Evolutionary conservation across 1,140 invertebrate genomes (phyloP).

Genomic region (Aphelenchoides fujianensis): DNA sequence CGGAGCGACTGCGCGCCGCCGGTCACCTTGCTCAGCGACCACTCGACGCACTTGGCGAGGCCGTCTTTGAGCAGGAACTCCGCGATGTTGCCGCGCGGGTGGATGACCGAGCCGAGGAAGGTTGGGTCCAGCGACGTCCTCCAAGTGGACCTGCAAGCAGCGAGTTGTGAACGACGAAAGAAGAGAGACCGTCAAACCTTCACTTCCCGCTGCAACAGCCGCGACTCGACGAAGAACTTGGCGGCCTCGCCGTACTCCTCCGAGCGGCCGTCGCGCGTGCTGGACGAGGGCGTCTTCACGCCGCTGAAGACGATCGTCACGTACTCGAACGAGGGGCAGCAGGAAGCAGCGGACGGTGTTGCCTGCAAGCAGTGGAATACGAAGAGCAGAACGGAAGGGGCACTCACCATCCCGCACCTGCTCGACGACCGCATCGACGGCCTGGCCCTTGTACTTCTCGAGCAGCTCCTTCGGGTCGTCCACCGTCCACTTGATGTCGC

Average conservation of each 20-base stretch:
- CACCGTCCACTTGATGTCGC: slow-evolving; percentile 80
- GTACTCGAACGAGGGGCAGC: slow-evolving; percentile 77
- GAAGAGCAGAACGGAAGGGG: slow-evolving; percentile 88
- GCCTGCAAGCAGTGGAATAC: slow-evolving; percentile 92
- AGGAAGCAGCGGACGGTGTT: slow-evolving; percentile 86
- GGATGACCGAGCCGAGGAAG: slow-evolving; percentile 87
- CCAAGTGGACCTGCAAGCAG: no score
- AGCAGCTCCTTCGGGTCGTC: slow-evolving; percentile 79
- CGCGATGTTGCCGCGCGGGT: slow-evolving; percentile 91
- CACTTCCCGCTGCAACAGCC: slow-evolving; percentile 86
- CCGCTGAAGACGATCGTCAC: slow-evolving; percentile 91
- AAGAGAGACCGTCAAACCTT: no score
- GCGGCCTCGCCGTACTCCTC: slow-evolving; percentile 76
- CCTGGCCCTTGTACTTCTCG: slow-evolving; percentile 75
- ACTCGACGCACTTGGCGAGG: slow-evolving; percentile 92
- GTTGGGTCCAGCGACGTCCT: slow-evolving; percentile 82
- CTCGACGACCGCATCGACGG: slow-evolving; percentile 68
- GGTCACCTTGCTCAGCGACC: slow-evolving; percentile 78
- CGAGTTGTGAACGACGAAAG: no score
- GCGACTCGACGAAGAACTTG: slow-evolving; percentile 83
- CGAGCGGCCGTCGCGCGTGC: slow-evolving; percentile 67
- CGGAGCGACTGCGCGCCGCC: slow-evolving; percentile 77
- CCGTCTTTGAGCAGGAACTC: slow-evolving; percentile 84
- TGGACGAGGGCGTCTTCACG: slow-evolving; percentile 70
- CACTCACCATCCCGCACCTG: slow-evolving; percentile 72